These are phyloP conservation scores for Neodiprion fabricii DNA, from an alignment of 1,140 invertebrate genomes.

Conservation along the genomic window DNA sequence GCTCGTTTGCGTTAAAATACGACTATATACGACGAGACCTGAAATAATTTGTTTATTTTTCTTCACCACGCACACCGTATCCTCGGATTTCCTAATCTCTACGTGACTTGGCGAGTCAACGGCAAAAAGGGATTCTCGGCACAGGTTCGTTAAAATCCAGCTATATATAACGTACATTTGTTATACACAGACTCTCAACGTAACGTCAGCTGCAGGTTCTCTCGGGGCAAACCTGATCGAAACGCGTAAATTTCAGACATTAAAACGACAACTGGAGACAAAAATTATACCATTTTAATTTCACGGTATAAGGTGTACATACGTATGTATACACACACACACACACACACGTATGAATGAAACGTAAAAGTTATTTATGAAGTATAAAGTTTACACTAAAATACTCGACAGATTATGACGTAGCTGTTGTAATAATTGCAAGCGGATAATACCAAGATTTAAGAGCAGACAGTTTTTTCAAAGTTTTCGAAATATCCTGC, in stretches of 20 bases:
- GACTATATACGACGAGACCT: not conserved
- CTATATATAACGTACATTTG: no score
- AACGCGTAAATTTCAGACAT: no score
- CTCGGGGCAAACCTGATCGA: no score
- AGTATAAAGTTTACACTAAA: not conserved
- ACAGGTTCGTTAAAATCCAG: no score
- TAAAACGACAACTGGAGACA: no score
- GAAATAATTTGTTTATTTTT: slow-evolving; percentile 1
- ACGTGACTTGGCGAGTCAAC: not conserved
- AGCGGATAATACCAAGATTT: no score
- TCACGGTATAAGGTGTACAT: not conserved
- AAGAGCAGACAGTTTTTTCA: no score
- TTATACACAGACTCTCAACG: no score
- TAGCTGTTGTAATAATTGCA: not conserved
- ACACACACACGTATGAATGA: not conserved
- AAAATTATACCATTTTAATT: no score
- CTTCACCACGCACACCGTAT: not conserved
- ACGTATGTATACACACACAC: not conserved
- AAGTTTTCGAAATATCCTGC: no score
- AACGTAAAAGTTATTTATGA: not conserved
- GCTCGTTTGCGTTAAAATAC: not conserved
- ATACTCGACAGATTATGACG: not conserved
- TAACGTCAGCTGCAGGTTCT: no score
- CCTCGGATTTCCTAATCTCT: slow-evolving; percentile 1
- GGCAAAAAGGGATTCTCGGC: not conserved